Percentiles rank a stretch among this genome's conserved stretches.
phyloP scores from a whole-genome alignment of 2,797 vertebrate genomes.

The Sebastes minor region DNA sequence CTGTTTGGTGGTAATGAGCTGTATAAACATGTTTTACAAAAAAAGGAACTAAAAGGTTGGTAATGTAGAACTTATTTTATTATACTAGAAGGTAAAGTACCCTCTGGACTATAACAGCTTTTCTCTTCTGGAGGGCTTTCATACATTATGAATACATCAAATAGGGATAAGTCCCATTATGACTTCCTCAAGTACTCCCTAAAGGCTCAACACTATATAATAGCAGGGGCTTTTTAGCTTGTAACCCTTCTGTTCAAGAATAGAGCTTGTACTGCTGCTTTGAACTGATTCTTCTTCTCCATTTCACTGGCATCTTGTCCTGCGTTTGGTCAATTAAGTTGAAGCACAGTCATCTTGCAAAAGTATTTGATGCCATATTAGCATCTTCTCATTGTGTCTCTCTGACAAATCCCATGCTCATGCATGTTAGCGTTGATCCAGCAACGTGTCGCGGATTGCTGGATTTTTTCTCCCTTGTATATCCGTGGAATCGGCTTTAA shows the following conservation, averaged over 20 bases:
- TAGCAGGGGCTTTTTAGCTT: constrained; percentile 70
- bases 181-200: constrained; percentile 73
- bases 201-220: constrained; percentile 70
- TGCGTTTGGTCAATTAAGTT: constrained; percentile 51
- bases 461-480: constrained; percentile 20
- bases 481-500: constrained; percentile 76
- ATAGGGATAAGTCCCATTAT: constrained; percentile 78
- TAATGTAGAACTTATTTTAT: constrained; percentile 68
- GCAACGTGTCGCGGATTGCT: constrained; percentile 28
- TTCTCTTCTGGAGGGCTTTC: constrained; percentile 69
- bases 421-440: constrained; percentile 58
- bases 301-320: constrained; percentile 40
- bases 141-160: constrained; percentile 78
- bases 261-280: constrained; percentile 36
- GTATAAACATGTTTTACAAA: constrained; percentile 68
- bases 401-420: constrained; percentile 59
- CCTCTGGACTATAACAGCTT: constrained; percentile 61
- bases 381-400: constrained; percentile 46
- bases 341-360: constrained; percentile 38
- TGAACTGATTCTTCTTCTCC: constrained; percentile 47
- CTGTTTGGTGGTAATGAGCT: constrained; percentile 77
- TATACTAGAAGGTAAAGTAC: constrained; percentile 56
- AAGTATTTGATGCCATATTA: constrained; percentile 66
- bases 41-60: constrained; percentile 40
- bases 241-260: constrained; percentile 60